Conservation (phyloP, 2,888 invertebrate species). For the Pterobdella sp. region DNA sequence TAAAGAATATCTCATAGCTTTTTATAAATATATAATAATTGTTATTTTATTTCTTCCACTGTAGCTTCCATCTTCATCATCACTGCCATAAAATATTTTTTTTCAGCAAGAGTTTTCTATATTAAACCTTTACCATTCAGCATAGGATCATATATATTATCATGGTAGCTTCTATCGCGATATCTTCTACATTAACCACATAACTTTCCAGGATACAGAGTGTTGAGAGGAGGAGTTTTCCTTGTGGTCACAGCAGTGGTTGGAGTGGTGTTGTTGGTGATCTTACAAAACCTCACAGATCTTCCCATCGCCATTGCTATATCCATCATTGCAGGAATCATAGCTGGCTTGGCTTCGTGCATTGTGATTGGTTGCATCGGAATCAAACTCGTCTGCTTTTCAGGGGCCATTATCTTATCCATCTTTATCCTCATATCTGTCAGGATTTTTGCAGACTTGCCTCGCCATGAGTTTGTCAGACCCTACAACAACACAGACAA, state of each 20-base stretch:
- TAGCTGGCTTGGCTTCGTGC: not conserved
- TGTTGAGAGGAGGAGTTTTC: not conserved
- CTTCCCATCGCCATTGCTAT: not conserved
- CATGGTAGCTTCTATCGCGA: too few relatives aligned
- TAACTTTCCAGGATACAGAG: not conserved
- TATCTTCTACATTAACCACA: not conserved
- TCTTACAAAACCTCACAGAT: not conserved
- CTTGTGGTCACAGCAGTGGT: not conserved
- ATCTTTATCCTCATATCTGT: not conserved
- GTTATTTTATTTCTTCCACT: too few relatives aligned
- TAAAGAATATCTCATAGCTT: too few relatives aligned
- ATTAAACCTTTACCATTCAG: too few relatives aligned
- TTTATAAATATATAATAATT: too few relatives aligned
- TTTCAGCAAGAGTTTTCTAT: too few relatives aligned
- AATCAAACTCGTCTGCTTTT: not conserved
- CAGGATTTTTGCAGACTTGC: slow-evolving; percentile 5
- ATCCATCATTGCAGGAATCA: not conserved
- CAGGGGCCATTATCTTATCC: not conserved
- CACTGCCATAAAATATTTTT: too few relatives aligned
- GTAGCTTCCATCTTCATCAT: too few relatives aligned
- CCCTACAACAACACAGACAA: not conserved
- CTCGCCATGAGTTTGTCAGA: not conserved
- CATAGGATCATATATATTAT: too few relatives aligned
- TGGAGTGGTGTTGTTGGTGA: not conserved
- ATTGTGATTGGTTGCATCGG: not conserved